Percentiles rank a stretch among this genome's conserved stretches.
Evolutionary conservation across 1,140 invertebrate species (phyloP).

Genomic region (Cherax destructor): DNA sequence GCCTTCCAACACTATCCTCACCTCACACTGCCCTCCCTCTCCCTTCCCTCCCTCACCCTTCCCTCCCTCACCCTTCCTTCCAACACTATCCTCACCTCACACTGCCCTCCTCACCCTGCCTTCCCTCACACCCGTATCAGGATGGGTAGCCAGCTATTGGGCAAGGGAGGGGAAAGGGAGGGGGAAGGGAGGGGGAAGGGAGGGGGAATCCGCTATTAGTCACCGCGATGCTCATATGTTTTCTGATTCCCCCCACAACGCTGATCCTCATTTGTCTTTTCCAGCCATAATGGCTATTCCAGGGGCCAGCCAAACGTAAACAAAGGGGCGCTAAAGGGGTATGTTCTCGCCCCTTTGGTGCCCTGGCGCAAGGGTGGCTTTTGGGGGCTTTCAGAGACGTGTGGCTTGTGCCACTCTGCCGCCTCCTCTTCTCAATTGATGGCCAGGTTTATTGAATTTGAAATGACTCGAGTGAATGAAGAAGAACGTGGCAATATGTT

Average conservation of each 20-base stretch:
- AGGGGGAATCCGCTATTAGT: constrained; percentile 54
- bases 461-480: constrained; percentile 71
- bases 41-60: too few relatives aligned
- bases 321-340: background rate
- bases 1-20: too few relatives aligned
- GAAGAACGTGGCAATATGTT: constrained; percentile 68
- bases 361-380: constrained; percentile 9
- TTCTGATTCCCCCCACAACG: constrained; percentile 70
- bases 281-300: constrained; percentile 70
- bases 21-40: too few relatives aligned
- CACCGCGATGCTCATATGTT: constrained; percentile 69
- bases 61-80: background rate
- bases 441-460: constrained; percentile 70
- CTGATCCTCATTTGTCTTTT: constrained; percentile 71
- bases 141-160: background rate
- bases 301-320: constrained; percentile 53
- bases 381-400: background rate
- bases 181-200: too few relatives aligned
- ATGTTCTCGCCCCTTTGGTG: constrained; percentile 14
- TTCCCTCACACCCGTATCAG: too few relatives aligned
- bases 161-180: too few relatives aligned
- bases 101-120: too few relatives aligned
- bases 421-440: constrained; percentile 62
- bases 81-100: too few relatives aligned
- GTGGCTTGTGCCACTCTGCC: constrained; percentile 23